Percentiles rank a stretch among this genome's conserved stretches.
phyloP scores from a whole-genome alignment of 2,888 invertebrate genomes.

The Scaeva pyrastri region DNA sequence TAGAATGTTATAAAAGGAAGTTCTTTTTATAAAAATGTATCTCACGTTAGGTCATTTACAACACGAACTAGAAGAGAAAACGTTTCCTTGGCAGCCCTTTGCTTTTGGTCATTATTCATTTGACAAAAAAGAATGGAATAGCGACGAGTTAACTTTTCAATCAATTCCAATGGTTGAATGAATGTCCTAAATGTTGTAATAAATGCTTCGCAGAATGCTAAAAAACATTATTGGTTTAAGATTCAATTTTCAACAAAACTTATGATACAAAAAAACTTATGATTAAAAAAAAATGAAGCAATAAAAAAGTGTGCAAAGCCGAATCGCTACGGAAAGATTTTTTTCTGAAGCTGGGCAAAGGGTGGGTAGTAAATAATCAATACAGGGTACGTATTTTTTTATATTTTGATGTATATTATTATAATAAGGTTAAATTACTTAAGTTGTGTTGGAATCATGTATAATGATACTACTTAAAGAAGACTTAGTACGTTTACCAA shows the following conservation, averaged over 20 bases:
- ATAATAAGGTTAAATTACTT: no score
- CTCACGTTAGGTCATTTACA: slow-evolving; percentile 98
- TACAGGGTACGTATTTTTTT: no score
- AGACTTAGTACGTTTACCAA: no score
- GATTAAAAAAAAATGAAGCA: neutral
- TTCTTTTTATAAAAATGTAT: slow-evolving; percentile 77
- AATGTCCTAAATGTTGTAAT: slow-evolving; percentile 98
- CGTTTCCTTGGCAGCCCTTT: slow-evolving; percentile 92
- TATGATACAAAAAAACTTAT: neutral
- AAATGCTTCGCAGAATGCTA: slow-evolving; percentile 92
- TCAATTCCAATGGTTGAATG: slow-evolving; percentile 93
- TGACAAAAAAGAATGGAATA: slow-evolving; percentile 88
- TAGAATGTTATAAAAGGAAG: neutral
- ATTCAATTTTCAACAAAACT: neutral
- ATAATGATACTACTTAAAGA: no score
- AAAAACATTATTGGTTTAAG: slow-evolving; percentile 3
- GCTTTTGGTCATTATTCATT: slow-evolving; percentile 87
- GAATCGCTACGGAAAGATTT: slow-evolving; percentile 30
- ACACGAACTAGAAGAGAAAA: slow-evolving; percentile 97
- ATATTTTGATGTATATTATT: no score
- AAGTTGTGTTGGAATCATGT: no score
- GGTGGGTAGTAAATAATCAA: slow-evolving; percentile 12
- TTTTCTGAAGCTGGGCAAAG: slow-evolving; percentile 4
- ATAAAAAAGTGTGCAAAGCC: slow-evolving; percentile 51
- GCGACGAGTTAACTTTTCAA: slow-evolving; percentile 91